Conservation (phyloP, 1,140 invertebrate genomes). For the Ectropis grisescens region DNA sequence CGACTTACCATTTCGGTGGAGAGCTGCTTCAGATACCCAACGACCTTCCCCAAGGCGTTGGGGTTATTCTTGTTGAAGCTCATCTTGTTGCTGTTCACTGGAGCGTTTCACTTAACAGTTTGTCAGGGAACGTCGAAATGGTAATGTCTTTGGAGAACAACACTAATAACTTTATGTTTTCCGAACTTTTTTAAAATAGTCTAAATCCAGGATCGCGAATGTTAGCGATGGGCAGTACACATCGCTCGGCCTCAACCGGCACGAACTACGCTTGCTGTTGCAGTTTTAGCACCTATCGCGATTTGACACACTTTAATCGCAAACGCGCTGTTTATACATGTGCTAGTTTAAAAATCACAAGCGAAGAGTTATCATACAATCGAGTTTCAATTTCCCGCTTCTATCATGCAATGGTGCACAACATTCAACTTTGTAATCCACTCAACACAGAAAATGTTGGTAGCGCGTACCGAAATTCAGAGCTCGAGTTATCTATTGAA, state of each 20-base stretch:
- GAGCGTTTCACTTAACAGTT: constrained; percentile 9
- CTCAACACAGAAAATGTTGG: constrained; percentile 47
- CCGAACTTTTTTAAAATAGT: constrained; percentile 23
- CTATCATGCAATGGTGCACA: constrained; percentile 37
- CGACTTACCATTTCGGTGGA: constrained; percentile 65
- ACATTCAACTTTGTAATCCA: constrained; percentile 44
- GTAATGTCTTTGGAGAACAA: constrained; percentile 44
- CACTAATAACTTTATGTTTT: constrained; percentile 39
- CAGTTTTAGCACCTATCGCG: constrained; percentile 5
- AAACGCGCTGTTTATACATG: constrained; percentile 8
- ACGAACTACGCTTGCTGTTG: too few relatives aligned
- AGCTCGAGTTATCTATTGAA: constrained; percentile 64
- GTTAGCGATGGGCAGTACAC: constrained; percentile 32
- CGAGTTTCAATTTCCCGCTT: constrained; percentile 40
- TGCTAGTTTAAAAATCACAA: constrained; percentile 8
- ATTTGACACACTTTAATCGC: constrained; percentile 37
- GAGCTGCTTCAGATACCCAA: constrained; percentile 62
- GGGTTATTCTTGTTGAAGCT: constrained; percentile 67
- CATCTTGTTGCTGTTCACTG: constrained; percentile 47
- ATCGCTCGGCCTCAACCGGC: constrained; percentile 22
- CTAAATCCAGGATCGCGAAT: constrained; percentile 50
- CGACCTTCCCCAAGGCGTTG: constrained; percentile 61
- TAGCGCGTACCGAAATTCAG: constrained; percentile 52
- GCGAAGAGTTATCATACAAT: constrained; percentile 26
- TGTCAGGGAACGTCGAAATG: constrained; percentile 55